phyloP scores from a whole-genome alignment of 2,113 vertebrate genomes.

The Raphicerus campestris region DNA sequence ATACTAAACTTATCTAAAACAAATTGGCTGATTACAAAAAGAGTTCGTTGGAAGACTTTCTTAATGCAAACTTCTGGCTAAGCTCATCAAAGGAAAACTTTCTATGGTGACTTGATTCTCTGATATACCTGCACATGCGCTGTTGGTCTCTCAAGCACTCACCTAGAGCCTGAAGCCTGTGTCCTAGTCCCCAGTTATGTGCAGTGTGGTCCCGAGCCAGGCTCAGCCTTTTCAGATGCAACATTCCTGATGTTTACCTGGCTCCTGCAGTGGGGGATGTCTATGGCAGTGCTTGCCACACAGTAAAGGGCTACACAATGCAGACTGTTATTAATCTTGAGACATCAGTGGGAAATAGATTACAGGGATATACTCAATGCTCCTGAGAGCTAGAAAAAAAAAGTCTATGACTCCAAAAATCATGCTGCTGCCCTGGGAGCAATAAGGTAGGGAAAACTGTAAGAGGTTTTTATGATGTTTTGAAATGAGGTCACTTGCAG shows the following conservation, averaged over 20 bases:
- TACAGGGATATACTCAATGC: accelerated
- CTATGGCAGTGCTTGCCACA: not conserved
- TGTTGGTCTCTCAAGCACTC: not conserved
- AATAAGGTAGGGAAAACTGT: not conserved
- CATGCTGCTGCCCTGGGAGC: not conserved
- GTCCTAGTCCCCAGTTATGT: too few relatives aligned
- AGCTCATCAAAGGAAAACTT: not conserved
- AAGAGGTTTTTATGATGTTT: not conserved
- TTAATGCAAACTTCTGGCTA: not conserved
- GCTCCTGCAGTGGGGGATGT: not conserved
- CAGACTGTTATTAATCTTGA: not conserved
- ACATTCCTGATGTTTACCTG: not conserved
- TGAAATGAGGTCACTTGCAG: not conserved
- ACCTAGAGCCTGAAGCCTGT: not conserved
- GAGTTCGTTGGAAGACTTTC: not conserved
- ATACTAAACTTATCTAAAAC: not conserved
- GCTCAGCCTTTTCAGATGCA: not conserved
- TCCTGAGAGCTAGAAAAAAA: not conserved
- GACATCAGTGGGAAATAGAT: not conserved
- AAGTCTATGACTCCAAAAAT: not conserved
- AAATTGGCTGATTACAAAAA: not conserved
- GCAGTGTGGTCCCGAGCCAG: not conserved
- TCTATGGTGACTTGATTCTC: not conserved
- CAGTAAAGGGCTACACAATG: accelerated
- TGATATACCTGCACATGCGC: accelerated